Conservation (phyloP, 2,888 invertebrate genomes). For the Pasiphila rectangulata region DNA sequence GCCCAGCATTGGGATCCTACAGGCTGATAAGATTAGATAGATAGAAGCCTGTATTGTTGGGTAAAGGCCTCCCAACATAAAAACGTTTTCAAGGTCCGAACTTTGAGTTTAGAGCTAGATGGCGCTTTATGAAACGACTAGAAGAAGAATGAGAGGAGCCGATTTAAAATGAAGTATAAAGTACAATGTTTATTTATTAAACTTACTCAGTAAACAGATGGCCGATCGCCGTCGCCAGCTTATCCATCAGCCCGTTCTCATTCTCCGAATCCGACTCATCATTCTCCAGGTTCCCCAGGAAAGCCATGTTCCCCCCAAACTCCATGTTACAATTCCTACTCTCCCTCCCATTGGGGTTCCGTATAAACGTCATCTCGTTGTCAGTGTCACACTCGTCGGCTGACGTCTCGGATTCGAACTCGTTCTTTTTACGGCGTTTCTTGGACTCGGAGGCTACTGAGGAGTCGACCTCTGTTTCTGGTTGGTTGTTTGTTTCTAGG, state of each 20-base stretch:
- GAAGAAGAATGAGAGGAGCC: too few relatives aligned
- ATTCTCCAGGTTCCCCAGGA: slow-evolving; percentile 71
- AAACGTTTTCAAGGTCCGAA: too few relatives aligned
- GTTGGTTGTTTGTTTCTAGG: slow-evolving; percentile 50
- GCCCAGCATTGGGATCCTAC: too few relatives aligned
- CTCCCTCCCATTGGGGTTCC: slow-evolving; percentile 60
- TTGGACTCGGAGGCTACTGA: slow-evolving; percentile 43
- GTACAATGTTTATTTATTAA: neutral
- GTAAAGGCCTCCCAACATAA: too few relatives aligned
- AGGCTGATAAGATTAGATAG: too few relatives aligned
- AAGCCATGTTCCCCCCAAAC: slow-evolving; percentile 73
- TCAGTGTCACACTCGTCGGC: slow-evolving; percentile 82
- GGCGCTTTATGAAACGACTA: too few relatives aligned
- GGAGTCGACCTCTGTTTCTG: slow-evolving; percentile 48
- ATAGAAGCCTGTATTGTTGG: too few relatives aligned
- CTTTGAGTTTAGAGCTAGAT: too few relatives aligned
- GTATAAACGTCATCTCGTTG: slow-evolving; percentile 82
- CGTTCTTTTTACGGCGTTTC: slow-evolving; percentile 58
- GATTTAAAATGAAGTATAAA: too few relatives aligned
- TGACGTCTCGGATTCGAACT: slow-evolving; percentile 78
- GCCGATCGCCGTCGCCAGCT: slow-evolving; percentile 86
- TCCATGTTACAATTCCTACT: slow-evolving; percentile 58
- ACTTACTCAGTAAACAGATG: slow-evolving; percentile 88
- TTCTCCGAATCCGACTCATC: slow-evolving; percentile 89
- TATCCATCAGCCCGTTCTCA: slow-evolving; percentile 85